Evolutionary conservation across 2,113 vertebrate species (phyloP).

Genomic region (Drymodes brunneopygia): DNA sequence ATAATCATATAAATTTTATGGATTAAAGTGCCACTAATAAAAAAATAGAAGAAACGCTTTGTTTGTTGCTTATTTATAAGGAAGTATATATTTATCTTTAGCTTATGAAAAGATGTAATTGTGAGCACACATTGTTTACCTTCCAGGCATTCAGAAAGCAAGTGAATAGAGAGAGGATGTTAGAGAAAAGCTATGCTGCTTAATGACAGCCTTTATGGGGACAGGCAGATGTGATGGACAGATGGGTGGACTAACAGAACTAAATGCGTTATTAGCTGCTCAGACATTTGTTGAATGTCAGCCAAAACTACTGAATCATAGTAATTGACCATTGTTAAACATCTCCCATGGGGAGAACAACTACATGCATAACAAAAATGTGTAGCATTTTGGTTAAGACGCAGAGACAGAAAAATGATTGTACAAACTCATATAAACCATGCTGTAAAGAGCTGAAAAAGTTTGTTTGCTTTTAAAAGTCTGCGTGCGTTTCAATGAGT

Average conservation of each 20-base stretch:
- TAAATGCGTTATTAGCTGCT: constrained; percentile 58
- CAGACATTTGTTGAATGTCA: constrained; percentile 59
- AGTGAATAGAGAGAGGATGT: neutral
- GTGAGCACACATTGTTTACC: constrained; percentile 15
- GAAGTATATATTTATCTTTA: neutral
- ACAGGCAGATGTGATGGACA: constrained; percentile 61
- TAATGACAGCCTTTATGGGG: constrained; percentile 44
- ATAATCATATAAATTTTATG: neutral
- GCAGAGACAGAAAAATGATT: neutral
- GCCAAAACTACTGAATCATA: constrained; percentile 52
- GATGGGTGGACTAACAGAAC: constrained; percentile 51
- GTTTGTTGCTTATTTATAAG: neutral
- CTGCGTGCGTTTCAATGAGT: neutral
- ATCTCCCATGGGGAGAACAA: constrained; percentile 11
- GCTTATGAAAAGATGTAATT: neutral
- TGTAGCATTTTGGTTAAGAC: neutral
- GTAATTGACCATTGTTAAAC: constrained; percentile 44
- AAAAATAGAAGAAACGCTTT: neutral
- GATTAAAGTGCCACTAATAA: neutral
- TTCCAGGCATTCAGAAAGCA: neutral
- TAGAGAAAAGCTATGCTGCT: constrained; percentile 16
- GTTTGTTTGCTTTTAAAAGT: neutral
- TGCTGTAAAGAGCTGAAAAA: neutral
- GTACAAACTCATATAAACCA: neutral
- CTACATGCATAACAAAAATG: neutral